These are phyloP conservation scores for Antedon mediterranea DNA, from an alignment of 53 echinoderm and acorn worm species.

Conservation along the genomic window DNA sequence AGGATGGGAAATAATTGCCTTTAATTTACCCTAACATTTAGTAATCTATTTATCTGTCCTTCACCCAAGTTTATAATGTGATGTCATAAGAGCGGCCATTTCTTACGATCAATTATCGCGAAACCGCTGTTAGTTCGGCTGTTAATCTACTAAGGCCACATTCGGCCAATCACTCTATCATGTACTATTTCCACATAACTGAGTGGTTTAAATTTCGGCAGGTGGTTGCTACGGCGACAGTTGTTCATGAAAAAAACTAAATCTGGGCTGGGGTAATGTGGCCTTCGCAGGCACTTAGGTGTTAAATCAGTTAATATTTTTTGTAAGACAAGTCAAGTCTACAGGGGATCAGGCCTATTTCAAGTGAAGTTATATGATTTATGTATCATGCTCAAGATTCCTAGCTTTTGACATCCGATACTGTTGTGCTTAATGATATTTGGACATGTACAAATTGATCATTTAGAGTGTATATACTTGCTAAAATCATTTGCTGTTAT, in stretches of 20 bases:
- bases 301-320: neutral
- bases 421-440: neutral
- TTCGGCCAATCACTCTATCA: neutral
- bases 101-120: neutral
- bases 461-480: neutral
- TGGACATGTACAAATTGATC: neutral
- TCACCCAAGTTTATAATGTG: neutral
- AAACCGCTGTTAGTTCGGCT: neutral
- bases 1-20: neutral
- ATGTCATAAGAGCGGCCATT: neutral
- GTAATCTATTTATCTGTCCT: neutral
- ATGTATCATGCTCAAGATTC: neutral
- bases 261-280: neutral
- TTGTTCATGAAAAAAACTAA: neutral
- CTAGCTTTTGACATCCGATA: neutral
- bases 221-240: neutral
- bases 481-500: neutral
- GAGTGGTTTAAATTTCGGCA: neutral
- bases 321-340: neutral
- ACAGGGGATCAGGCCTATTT: neutral
- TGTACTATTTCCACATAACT: neutral
- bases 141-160: neutral
- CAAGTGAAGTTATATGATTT: neutral
- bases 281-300: neutral
- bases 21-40: neutral